Conservation (phyloP, 2,797 vertebrate genomes). For the Microhierax caerulescens region DNA sequence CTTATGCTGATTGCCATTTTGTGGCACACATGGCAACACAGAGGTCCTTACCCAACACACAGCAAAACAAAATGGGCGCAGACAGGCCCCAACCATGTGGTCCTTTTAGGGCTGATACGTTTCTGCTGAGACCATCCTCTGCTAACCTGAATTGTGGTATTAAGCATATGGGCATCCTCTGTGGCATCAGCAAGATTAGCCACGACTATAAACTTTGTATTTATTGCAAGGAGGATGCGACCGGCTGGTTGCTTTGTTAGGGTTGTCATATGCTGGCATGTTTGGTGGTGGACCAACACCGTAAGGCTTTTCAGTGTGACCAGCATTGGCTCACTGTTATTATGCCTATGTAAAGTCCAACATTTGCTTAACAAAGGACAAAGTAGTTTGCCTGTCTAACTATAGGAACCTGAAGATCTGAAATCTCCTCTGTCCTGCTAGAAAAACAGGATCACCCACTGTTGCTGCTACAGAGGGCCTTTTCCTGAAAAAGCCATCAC, state of each 20-base stretch:
- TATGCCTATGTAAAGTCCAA: not conserved
- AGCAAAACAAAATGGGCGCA: not conserved
- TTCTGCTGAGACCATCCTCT: not conserved
- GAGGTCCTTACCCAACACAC: not conserved
- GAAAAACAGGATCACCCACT: not conserved
- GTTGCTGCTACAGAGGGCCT: not conserved
- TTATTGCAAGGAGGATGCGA: not conserved
- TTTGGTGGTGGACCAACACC: not conserved
- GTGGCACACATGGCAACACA: not conserved
- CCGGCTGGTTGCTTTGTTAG: not conserved
- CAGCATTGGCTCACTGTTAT: not conserved
- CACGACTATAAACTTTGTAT: not conserved
- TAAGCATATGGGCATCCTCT: not conserved
- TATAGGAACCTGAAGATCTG: not conserved
- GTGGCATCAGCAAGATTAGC: not conserved
- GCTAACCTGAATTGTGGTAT: not conserved
- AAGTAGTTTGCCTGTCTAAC: not conserved
- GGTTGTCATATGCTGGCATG: not conserved
- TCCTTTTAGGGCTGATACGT: not conserved
- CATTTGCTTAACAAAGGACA: not conserved
- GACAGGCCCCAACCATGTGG: rapidly evolving
- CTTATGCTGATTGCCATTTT: not conserved
- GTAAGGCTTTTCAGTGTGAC: not conserved
- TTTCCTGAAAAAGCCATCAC: not conserved
- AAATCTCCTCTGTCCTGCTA: not conserved